Conservation (phyloP, 2,797 vertebrate genomes). For the Phataginus tricuspis region DNA sequence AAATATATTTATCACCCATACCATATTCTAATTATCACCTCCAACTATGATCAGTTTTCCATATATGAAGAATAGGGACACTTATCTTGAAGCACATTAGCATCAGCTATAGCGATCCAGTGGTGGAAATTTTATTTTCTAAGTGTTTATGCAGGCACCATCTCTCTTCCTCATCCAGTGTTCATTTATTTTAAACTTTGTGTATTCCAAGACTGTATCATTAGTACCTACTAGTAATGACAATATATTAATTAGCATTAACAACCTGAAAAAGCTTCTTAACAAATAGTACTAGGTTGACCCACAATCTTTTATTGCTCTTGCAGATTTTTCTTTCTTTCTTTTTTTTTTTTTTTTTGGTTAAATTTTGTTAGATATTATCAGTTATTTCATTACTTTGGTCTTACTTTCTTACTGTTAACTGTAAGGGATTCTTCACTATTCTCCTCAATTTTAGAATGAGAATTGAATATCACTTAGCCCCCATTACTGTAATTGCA, state of each 20-base stretch:
- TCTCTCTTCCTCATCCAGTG: not conserved
- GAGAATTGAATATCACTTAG: not conserved
- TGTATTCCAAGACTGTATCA: not conserved
- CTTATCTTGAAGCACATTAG: not conserved
- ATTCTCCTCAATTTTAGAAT: not conserved
- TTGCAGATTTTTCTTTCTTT: not conserved
- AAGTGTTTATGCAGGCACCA: not conserved
- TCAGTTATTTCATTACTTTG: not conserved
- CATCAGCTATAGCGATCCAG: not conserved
- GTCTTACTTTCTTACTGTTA: not conserved
- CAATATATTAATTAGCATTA: not conserved
- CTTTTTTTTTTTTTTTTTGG: not conserved
- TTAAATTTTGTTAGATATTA: not conserved
- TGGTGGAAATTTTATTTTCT: not conserved
- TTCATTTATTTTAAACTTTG: not conserved
- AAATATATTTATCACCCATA: not conserved
- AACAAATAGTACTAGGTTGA: not conserved
- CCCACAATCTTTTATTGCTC: not conserved
- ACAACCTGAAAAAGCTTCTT: not conserved
- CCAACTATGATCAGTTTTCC: not conserved
- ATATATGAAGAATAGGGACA: not conserved
- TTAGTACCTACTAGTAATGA: not conserved
- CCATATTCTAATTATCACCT: not conserved
- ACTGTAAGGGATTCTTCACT: not conserved
- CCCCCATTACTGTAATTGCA: too few species aligned